Evolutionary conservation across 2,888 invertebrate species (phyloP).

Genomic region (Meteorus colon): DNA sequence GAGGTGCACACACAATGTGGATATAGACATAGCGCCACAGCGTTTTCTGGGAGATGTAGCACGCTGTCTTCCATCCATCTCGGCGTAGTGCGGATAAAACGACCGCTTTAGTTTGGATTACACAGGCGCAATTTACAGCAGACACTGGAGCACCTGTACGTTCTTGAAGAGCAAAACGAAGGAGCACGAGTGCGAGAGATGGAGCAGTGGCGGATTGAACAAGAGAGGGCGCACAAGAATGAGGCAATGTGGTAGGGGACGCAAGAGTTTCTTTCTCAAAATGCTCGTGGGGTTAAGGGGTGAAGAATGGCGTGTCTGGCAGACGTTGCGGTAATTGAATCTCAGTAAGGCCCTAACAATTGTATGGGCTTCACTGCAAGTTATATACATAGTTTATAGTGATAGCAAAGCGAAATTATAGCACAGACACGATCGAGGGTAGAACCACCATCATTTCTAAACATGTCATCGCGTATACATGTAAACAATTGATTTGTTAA

Average conservation of each 20-base stretch:
- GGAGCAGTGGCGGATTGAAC: conserved; percentile 32
- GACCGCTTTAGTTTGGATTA: conserved; percentile 73
- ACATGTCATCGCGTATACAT: neutral
- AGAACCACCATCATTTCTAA: neutral
- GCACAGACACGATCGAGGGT: neutral
- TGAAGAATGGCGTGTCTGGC: conserved; percentile 69
- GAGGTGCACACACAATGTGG: neutral
- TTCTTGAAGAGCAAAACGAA: conserved; percentile 63
- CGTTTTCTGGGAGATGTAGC: conserved; percentile 70
- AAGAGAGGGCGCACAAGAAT: conserved; percentile 32
- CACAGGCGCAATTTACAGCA: conserved; percentile 72
- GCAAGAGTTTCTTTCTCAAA: conserved; percentile 52
- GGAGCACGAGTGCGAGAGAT: conserved; percentile 45
- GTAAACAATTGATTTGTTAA: neutral
- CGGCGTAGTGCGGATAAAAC: conserved; percentile 70
- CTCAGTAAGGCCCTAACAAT: conserved; percentile 63
- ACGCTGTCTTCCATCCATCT: conserved; percentile 66
- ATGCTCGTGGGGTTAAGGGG: conserved; percentile 46
- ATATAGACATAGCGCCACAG: conserved; percentile 53
- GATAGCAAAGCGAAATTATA: neutral
- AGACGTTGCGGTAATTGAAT: conserved; percentile 74
- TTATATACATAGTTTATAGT: conserved; percentile 25
- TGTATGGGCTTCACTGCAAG: conserved; percentile 4
- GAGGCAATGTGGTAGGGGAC: conserved; percentile 49
- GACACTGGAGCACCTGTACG: conserved; percentile 71